These are phyloP conservation scores for Reticulitermes speratus DNA, from an alignment of 1,140 invertebrate species.

Conservation along the genomic window DNA sequence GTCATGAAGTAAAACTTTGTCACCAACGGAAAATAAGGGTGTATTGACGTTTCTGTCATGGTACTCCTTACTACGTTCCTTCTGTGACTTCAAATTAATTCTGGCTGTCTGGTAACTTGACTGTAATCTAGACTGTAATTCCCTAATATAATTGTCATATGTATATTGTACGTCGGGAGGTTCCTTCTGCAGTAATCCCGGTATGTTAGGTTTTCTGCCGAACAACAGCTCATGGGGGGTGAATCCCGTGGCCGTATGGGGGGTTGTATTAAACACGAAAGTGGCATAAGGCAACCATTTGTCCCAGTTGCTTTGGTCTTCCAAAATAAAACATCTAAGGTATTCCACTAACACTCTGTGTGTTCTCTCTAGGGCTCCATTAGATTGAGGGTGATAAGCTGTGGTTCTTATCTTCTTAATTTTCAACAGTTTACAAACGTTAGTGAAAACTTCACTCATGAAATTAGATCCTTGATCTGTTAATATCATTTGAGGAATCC, in stretches of 20 bases:
- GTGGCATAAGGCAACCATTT: constrained; percentile 29
- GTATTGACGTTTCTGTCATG: constrained; percentile 13
- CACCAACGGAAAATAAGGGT: not conserved
- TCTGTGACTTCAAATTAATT: constrained; percentile 21
- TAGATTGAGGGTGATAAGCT: constrained; percentile 43
- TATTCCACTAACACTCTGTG: constrained; percentile 43
- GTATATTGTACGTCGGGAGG: not conserved
- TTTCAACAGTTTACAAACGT: constrained; percentile 38
- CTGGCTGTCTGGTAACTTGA: no score
- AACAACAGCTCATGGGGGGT: constrained; percentile 28
- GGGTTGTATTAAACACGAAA: constrained; percentile 32
- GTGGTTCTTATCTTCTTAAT: constrained; percentile 41
- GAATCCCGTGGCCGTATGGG: constrained; percentile 21
- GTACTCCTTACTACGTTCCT: constrained; percentile 2
- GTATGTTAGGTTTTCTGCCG: constrained; percentile 24
- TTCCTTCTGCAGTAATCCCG: constrained; percentile 24
- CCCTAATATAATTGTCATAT: not conserved
- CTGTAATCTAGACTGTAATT: no score
- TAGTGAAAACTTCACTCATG: constrained; percentile 37
- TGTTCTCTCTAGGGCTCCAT: constrained; percentile 43
- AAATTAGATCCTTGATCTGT: constrained; percentile 29
- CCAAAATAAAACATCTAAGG: constrained; percentile 41
- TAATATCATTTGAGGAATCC: not conserved
- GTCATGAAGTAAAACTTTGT: not conserved
- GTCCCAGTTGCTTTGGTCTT: constrained; percentile 42